Base-by-base conservation (phyloP, 2,113 vertebrate genomes). In the Cebus imitator region DNA sequence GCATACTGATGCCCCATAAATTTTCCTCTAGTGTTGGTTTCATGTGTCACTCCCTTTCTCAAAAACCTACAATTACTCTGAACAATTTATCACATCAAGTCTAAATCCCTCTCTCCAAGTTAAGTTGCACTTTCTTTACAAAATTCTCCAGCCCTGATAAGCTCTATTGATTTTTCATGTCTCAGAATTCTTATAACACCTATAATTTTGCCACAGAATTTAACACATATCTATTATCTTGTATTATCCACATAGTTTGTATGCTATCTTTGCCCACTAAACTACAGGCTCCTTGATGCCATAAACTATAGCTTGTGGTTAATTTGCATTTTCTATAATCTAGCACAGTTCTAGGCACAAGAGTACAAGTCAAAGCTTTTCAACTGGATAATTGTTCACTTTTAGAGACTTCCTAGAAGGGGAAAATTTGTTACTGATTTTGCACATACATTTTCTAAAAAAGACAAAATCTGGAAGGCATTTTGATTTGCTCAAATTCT, bases 81-180 rank as follows among this genome's bases (percentile, higher is more conserved):
- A 95, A 93, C 82, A 97, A 94, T 96, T 97, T 95, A 96, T 97
- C 96, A 92, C n/a, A 72, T 32, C 52, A 82, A 94, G 37, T 91
- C 78, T 92, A 87, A 95, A 95, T 97, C 55, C 72, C 58, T 93
- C 83, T 82, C 48, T 66, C 32, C 21, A 90, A 80, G 55, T 91
- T 95, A 92, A 88, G 52, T 87, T 90, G 32, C 68, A 94, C 43
- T 94, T 89, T 94, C 80, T 91, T 78, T 55, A 92, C 30, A 78
- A 95, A 94, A 97, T 94, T 92, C 80, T 79, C 40, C 50, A 92
- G 87, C 27, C 2, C 64, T 30, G 55, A 91, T 89, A 87, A 95
- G 50, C 76, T 87, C 57, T 87, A 90, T 90, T 90, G 80, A 96
- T 92, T 96, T 93, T 83, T 32, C 82, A 82, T 61, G 50, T 90